phyloP scores from a whole-genome alignment of 2,113 vertebrate species.

The Callocephalon fimbriatum region DNA sequence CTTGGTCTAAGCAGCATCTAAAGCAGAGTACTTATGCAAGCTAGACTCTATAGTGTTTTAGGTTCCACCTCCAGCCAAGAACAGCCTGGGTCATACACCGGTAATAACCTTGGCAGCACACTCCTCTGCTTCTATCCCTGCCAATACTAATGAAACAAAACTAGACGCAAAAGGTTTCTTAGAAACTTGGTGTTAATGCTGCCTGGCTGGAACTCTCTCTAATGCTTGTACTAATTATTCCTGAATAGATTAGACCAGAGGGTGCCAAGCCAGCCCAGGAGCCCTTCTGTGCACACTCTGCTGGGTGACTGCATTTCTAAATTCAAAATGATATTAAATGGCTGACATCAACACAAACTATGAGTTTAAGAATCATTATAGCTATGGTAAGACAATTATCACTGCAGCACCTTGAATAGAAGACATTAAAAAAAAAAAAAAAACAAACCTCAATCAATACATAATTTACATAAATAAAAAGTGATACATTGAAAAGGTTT shows the following conservation, averaged over 20 bases:
- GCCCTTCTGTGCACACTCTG: not conserved
- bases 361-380: not conserved
- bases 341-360: not conserved
- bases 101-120: not conserved
- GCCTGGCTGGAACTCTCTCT: conserved; percentile 5
- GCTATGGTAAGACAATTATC: not conserved
- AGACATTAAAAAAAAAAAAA: not conserved
- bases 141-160: conserved; percentile 7
- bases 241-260: not conserved
- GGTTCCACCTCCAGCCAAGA: not conserved
- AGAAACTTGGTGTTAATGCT: conserved; percentile 12
- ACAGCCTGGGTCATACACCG: not conserved
- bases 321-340: not conserved
- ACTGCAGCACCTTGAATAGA: not conserved
- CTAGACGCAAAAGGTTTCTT: not conserved
- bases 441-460: not conserved
- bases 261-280: not conserved
- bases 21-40: not conserved
- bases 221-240: conserved; percentile 39
- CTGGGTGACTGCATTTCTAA: not conserved
- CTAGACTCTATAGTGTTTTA: not conserved
- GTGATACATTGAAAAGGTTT: not conserved
- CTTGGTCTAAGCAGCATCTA: not conserved
- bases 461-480: not conserved
- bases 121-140: not conserved